phyloP scores from a whole-genome alignment of 2,888 invertebrate species.

The Vesta saturnalis region DNA sequence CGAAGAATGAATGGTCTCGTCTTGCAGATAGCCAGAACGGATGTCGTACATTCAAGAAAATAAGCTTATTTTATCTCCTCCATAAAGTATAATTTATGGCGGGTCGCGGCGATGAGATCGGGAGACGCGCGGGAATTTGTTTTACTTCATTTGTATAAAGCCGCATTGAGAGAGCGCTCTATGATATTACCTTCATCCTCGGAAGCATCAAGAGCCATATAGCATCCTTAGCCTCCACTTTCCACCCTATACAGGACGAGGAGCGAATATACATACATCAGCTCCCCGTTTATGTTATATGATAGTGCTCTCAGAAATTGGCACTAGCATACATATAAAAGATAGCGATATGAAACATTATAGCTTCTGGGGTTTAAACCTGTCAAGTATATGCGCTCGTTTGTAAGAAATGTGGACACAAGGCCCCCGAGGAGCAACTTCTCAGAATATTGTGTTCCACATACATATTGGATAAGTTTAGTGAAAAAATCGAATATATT shows the following conservation, averaged over 20 bases:
- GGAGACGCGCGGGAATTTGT: constrained; percentile 53
- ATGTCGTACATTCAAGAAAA: constrained; percentile 62
- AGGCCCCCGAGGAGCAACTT: constrained; percentile 47
- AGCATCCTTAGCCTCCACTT: constrained; percentile 55
- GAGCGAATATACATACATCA: constrained; percentile 56
- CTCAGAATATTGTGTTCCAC: constrained; percentile 46
- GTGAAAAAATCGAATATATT: constrained; percentile 33
- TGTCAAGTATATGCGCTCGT: constrained; percentile 54
- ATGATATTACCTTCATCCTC: constrained; percentile 55
- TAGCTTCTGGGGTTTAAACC: constrained; percentile 56
- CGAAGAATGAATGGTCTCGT: constrained; percentile 55
- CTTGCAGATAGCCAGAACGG: constrained; percentile 57
- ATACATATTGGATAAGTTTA: constrained; percentile 38
- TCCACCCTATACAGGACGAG: constrained; percentile 54
- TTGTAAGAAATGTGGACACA: constrained; percentile 53
- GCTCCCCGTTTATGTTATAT: constrained; percentile 54
- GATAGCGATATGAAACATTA: constrained; percentile 58
- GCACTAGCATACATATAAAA: constrained; percentile 56
- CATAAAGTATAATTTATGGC: constrained; percentile 62
- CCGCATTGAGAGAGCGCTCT: constrained; percentile 48
- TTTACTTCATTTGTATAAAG: constrained; percentile 56
- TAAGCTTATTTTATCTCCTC: constrained; percentile 63
- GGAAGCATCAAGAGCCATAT: constrained; percentile 52
- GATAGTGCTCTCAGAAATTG: constrained; percentile 56
- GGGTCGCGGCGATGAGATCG: constrained; percentile 56